Evolutionary conservation across 2,888 invertebrate species (phyloP), one percentile per base, ranked within the genome.

Genomic region (Archaeoteleia sp.): DNA sequence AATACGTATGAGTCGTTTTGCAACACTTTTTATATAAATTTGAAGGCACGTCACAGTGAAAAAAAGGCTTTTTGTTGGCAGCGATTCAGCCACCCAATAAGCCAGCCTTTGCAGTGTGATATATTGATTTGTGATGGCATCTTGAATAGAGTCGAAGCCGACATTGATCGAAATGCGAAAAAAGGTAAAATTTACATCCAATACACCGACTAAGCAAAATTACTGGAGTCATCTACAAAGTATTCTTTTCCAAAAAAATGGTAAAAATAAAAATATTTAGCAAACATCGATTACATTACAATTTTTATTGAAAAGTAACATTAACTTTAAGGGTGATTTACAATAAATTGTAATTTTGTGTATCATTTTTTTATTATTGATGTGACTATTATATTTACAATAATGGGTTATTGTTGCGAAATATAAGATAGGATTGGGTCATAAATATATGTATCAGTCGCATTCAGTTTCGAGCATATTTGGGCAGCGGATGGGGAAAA

Each of bases 111-210:
- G 29, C 29, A 7, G 39, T 20, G 13, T 37, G 32, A 40, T 40
- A 29, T 46, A 57, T 57, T 34, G 57, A 57, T 48, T 48, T 34
- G 25, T 15, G 48, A 32, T 40, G 48, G 57, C 57, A 48, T 57
- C 48, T 48, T 57, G 48, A 57, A 57, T 40, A 48, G 30, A 37
- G 32, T 29, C 32, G 40, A 37, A 37, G 57, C 48, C 57, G 20
- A 17, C 40, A 57, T 57, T 40, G 57, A 57, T 48, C 46, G 57
- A 9, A n/a, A 46, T 9, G 29, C 45, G 45, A 10, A 39, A 39
- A 43, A 42, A 8, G 27, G 43, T 20, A 10, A 43, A 55, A 55
- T 53, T 29, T 51, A 42, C 40, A 35, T 48, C 34, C 25, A 48
- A 35, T 34, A 5, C 20, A 48, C 14, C 23, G 23, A 48, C 35